Evolutionary conservation across 2,888 invertebrate species (phyloP).

Genomic region (Orchesella flavescens): DNA sequence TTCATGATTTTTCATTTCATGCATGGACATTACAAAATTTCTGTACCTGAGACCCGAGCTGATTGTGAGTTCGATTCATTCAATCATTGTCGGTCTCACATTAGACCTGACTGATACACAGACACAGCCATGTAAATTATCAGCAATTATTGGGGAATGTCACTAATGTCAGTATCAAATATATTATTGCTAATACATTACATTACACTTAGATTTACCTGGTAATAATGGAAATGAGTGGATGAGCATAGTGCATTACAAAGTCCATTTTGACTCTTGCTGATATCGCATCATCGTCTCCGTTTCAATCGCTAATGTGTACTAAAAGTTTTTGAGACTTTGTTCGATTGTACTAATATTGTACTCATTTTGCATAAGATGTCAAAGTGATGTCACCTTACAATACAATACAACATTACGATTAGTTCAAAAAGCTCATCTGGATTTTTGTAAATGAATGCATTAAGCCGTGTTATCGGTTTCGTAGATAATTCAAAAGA

Average conservation of each 20-base stretch:
- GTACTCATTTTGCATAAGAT: conserved; percentile 22
- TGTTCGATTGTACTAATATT: conserved; percentile 18
- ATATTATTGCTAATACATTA: no score
- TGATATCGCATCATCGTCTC: neutral
- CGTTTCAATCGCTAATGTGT: neutral
- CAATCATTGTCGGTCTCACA: no score
- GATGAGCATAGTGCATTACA: neutral
- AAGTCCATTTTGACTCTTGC: conserved; percentile 19
- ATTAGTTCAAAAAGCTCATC: conserved; percentile 16
- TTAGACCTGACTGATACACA: neutral
- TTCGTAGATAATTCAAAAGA: neutral
- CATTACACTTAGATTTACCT: neutral
- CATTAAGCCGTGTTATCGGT: conserved; percentile 12
- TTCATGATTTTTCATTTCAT: neutral
- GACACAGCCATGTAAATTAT: neutral
- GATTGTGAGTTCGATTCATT: no score
- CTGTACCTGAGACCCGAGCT: no score
- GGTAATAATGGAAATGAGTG: neutral
- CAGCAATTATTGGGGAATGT: neutral
- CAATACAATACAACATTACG: conserved; percentile 17
- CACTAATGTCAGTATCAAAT: neutral
- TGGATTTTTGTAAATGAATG: conserved; percentile 14
- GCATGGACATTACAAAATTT: neutral
- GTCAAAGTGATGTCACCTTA: conserved; percentile 30
- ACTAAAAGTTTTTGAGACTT: neutral